Base-by-base conservation (phyloP, 2,888 invertebrate species). In the Ariolimax columbianus region DNA sequence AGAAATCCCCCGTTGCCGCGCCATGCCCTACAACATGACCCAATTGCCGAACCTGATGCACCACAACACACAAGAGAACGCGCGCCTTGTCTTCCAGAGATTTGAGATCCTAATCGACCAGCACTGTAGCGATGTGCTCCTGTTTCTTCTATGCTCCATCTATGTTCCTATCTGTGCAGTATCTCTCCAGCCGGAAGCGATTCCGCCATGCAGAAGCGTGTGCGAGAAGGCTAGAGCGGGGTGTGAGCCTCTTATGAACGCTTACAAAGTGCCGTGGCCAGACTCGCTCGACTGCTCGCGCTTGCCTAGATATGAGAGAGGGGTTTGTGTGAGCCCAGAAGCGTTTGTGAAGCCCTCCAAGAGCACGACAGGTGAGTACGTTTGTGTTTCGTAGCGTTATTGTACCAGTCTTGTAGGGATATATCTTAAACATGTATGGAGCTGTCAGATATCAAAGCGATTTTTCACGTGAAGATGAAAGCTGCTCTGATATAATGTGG, bases 11-110 rank as follows among this genome's bases (percentile, higher is more conserved):
- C 87, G 91, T 88, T 93, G 93, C 73, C 88, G 89, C 30, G 86
- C 89, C 33, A 92, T 93, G 93, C 92, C 92, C 14, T 93, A 92
- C 87, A 93, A 93, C 87, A 90, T 92, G 91, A 93, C 93, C 0
- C 87, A 90, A 77, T 93, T 93, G 92, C 93, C 93, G 9, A 93
- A 93, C 84, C 88, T 91, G 55, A 85, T 92, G 38, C 90, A 91
- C 78, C 93, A 93, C 84, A 92, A 90, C 86, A 91, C 92, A 0
- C 93, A 93, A 84, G 90, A 91, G 87, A 92, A 92, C 87, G 92
- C 92, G 40, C 87, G 88, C 11, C 88, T 92, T 55, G 91, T 91
- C 38, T 90, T 92, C 51, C 91, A 92, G 86, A 91, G 91, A 77
- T 92, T 91, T 84, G 90, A 90, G 75, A 89, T 89, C 77, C 88